These are phyloP conservation scores for Drosophila kurseongensis DNA, from an alignment of 1,140 invertebrate genomes.

Conservation along the genomic window DNA sequence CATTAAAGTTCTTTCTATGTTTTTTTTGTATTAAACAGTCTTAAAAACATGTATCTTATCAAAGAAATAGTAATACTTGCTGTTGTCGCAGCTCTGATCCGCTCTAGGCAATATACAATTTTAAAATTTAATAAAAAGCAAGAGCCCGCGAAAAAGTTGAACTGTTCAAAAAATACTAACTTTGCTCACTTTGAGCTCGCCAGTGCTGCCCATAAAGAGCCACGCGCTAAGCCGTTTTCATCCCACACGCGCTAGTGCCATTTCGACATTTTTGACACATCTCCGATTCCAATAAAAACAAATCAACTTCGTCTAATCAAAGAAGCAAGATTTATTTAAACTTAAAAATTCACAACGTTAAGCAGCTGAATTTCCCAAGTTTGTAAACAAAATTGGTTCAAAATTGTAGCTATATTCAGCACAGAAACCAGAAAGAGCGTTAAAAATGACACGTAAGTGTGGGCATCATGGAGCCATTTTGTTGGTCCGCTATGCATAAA, in stretches of 20 bases:
- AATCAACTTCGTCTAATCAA: background rate
- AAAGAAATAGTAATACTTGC: too few relatives aligned
- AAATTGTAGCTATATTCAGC: background rate
- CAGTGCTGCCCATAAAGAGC: background rate
- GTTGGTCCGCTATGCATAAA: background rate
- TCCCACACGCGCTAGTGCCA: background rate
- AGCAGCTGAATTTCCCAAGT: slow-evolving; percentile 7
- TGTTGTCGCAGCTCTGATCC: too few relatives aligned
- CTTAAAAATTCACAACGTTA: slow-evolving; percentile 2
- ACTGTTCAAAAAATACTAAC: background rate
- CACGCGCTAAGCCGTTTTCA: background rate
- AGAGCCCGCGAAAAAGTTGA: background rate
- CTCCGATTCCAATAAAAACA: slow-evolving; percentile 5
- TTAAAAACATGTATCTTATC: too few relatives aligned
- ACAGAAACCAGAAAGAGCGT: slow-evolving; percentile 1
- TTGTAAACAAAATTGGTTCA: background rate
- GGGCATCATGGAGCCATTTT: slow-evolving; percentile 1
- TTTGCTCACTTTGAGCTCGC: background rate
- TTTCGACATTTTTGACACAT: background rate
- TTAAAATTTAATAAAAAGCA: background rate
- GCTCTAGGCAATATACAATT: background rate
- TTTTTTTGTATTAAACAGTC: too few relatives aligned
- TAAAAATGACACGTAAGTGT: slow-evolving; percentile 54
- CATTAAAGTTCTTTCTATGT: too few relatives aligned
- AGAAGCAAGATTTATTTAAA: slow-evolving; percentile 1